These are phyloP conservation scores for Rhipidura dahli DNA, from an alignment of 2,113 vertebrate species.

Conservation along the genomic window DNA sequence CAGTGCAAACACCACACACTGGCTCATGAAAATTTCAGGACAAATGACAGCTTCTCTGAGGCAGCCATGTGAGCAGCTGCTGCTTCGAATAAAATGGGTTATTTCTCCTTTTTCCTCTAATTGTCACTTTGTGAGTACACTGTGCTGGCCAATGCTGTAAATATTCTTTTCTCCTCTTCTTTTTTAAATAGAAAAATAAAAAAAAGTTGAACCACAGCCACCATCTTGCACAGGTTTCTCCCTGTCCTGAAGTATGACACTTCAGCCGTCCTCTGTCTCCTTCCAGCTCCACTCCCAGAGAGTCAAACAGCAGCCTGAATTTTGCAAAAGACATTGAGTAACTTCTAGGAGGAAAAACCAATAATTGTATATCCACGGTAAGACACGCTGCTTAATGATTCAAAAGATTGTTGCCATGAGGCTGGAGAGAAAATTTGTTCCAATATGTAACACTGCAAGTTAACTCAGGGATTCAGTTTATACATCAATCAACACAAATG, in stretches of 20 bases:
- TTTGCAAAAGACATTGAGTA: not conserved
- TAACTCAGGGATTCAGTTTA: not conserved
- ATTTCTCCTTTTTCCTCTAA: not conserved
- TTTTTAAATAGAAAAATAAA: not conserved
- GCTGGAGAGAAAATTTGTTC: not conserved
- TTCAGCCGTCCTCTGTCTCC: not conserved
- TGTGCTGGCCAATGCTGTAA: not conserved
- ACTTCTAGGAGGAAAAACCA: not conserved
- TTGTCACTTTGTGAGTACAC: not conserved
- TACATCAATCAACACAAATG: not conserved
- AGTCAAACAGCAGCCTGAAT: not conserved
- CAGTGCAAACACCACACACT: conserved; percentile 23
- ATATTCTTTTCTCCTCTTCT: not conserved
- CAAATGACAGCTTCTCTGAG: conserved; percentile 31
- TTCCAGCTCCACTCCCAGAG: not conserved
- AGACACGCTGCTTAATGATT: not conserved
- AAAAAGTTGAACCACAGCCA: not conserved
- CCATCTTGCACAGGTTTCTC: not conserved
- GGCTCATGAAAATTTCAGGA: conserved; percentile 52
- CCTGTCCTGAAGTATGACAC: not conserved
- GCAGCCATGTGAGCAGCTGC: not conserved
- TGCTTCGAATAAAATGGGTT: not conserved
- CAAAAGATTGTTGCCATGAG: not conserved
- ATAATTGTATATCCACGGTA: not conserved
- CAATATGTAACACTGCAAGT: not conserved